Evolutionary conservation across 2,113 vertebrate species (phyloP).

Genomic region (Jacana jacana): DNA sequence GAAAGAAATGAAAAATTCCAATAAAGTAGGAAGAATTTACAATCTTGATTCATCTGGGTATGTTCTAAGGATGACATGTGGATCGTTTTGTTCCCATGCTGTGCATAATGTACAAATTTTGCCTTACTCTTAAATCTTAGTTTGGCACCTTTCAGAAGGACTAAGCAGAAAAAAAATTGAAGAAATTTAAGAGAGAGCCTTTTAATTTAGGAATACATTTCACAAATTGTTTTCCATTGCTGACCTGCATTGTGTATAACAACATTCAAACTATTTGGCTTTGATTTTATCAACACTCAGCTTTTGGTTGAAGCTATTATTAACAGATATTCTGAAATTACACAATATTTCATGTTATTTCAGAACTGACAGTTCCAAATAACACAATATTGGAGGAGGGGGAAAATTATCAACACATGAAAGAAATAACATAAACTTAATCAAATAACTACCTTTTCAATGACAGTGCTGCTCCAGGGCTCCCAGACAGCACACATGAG

Average conservation of each 20-base stretch:
- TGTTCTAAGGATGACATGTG: neutral
- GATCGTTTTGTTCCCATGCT: neutral
- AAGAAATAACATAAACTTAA: neutral
- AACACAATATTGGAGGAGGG: neutral
- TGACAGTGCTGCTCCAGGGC: constrained; percentile 75
- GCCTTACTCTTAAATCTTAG: neutral
- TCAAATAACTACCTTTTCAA: constrained; percentile 73
- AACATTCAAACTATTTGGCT: neutral
- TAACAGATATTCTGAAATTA: neutral
- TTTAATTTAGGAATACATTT: neutral
- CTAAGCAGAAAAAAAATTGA: neutral
- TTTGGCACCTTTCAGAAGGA: neutral
- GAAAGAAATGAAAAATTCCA: neutral
- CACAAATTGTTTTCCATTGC: neutral
- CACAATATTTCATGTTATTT: neutral
- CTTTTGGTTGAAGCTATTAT: neutral
- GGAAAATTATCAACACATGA: neutral
- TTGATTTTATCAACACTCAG: neutral
- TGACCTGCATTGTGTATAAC: neutral
- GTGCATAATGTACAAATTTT: neutral
- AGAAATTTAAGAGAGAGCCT: neutral
- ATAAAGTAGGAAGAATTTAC: neutral
- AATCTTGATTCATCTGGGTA: neutral
- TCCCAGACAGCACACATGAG: constrained; percentile 62
- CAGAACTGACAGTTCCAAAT: neutral